These are phyloP conservation scores for Charaxes varanes DNA, from an alignment of 1,140 invertebrate genomes.

Conservation along the genomic window DNA sequence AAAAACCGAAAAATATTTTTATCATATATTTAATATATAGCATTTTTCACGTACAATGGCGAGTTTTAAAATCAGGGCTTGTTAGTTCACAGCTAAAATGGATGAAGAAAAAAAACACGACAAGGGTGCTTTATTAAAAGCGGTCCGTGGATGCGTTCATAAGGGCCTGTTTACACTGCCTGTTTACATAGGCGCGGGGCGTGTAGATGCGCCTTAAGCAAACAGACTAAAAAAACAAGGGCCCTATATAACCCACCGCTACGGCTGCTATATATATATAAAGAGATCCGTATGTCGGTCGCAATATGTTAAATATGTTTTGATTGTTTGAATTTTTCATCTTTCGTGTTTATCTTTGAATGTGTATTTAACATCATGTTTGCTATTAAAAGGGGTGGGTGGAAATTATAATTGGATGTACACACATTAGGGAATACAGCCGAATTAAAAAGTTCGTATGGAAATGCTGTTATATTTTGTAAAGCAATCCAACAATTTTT, in stretches of 20 bases:
- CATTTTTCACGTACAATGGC: neutral
- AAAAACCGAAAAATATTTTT: too few species aligned
- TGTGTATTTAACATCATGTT: slow-evolving; percentile 16
- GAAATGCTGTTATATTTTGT: neutral
- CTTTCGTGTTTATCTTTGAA: slow-evolving; percentile 24
- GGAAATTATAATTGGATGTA: slow-evolving; percentile 17
- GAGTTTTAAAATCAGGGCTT: slow-evolving; percentile 17
- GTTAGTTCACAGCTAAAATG: slow-evolving; percentile 18
- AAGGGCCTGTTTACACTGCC: slow-evolving; percentile 60
- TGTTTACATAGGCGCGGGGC: slow-evolving; percentile 60
- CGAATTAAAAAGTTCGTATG: neutral
- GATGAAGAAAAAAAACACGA: slow-evolving; percentile 19
- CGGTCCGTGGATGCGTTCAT: slow-evolving; percentile 40
- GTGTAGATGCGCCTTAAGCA: slow-evolving; percentile 68
- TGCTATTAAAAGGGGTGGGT: slow-evolving; percentile 21
- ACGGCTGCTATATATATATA: too few species aligned
- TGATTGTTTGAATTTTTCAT: slow-evolving; percentile 46
- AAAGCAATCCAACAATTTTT: too few species aligned
- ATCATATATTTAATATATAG: too few species aligned
- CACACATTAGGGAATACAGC: slow-evolving; percentile 13
- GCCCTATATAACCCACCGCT: slow-evolving; percentile 38
- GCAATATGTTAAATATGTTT: slow-evolving; percentile 50
- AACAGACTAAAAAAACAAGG: slow-evolving; percentile 71
- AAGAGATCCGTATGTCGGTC: slow-evolving; percentile 30
- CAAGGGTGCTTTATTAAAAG: slow-evolving; percentile 38